phyloP scores from a whole-genome alignment of 2,888 invertebrate genomes.

The Allacma fusca region DNA sequence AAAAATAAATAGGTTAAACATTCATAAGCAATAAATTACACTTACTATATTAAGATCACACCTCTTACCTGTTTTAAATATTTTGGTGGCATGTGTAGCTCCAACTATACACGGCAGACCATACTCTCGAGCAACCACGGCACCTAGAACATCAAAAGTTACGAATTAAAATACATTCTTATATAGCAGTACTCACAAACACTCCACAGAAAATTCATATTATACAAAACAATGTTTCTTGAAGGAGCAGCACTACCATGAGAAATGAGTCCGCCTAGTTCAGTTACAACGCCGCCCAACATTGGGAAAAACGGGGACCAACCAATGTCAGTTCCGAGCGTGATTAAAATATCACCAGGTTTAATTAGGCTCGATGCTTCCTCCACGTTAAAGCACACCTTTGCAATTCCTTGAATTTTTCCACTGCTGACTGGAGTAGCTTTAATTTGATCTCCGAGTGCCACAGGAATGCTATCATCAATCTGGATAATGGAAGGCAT shows the following conservation, averaged over 20 bases:
- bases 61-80: slow-evolving; percentile 72
- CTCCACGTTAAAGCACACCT: slow-evolving; percentile 58
- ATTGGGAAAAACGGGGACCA: slow-evolving; percentile 88
- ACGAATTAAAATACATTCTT: background rate
- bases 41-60: slow-evolving; percentile 29
- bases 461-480: slow-evolving; percentile 46
- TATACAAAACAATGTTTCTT: too few relatives aligned
- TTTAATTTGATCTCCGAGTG: slow-evolving; percentile 53
- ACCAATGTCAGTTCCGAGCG: slow-evolving; percentile 80
- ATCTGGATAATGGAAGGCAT: slow-evolving; percentile 36
- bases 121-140: slow-evolving; percentile 83
- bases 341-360: slow-evolving; percentile 78
- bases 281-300: slow-evolving; percentile 79
- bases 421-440: slow-evolving; percentile 59
- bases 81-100: slow-evolving; percentile 72
- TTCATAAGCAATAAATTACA: too few relatives aligned
- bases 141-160: slow-evolving; percentile 69
- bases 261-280: slow-evolving; percentile 82
- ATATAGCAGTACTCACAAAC: background rate
- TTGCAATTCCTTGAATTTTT: slow-evolving; percentile 53
- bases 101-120: slow-evolving; percentile 85
- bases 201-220: background rate
- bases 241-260: too few relatives aligned
- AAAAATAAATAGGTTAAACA: background rate
- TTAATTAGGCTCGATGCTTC: slow-evolving; percentile 50